Evolutionary conservation across 2,888 invertebrate genomes (phyloP), one percentile per base, ranked within the genome.

Genomic region (Drosophila nr. perissopoda): DNA sequence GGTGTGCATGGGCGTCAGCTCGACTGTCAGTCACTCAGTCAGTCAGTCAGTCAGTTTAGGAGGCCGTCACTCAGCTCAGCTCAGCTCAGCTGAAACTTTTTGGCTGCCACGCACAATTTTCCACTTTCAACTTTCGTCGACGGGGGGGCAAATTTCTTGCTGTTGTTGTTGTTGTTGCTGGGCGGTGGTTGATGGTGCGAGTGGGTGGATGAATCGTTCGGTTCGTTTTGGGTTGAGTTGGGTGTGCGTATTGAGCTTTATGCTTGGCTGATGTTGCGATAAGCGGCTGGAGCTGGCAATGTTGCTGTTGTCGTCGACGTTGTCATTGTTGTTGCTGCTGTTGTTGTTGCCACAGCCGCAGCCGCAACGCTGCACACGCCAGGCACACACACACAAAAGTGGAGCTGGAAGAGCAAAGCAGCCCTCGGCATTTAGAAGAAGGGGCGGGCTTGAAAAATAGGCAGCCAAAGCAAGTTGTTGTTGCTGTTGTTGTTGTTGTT

Each of bases 241-340:
- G 51, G 16, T 58, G 75, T 66, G 25, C 34, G 71, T 75, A 78
- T 76, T 85, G 82, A 82, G 85, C 85, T 85, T 85, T 82, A 82
- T 88, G 87, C 87, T 87, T 87, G 87, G 88, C 82, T 87, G 88
- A 88, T 87, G 87, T 87, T 88, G 87, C 87, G 87, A 87, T 87
- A 87, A 87, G 87, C 88, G 74, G 84, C 70, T 62, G 62, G 52
- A 65, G 66, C 61, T 38, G 71, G 63, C 83, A 74, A 75, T 70
- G 81, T 79, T 74, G 83, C 66, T 60, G 40, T 80, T 58, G 76
- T 72, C 63, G 79, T 71, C 58, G 61, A 46, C 27, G 52, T 13
- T 54, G 61, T 25, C 59, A 59, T 51, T 52, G 65, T 59, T 60
- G 58, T 13, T 57, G 40, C 33, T 56, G 52, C 10, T 60, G 56